Base-by-base conservation (phyloP, 1,140 invertebrate species). In the Radopholus similis region DNA sequence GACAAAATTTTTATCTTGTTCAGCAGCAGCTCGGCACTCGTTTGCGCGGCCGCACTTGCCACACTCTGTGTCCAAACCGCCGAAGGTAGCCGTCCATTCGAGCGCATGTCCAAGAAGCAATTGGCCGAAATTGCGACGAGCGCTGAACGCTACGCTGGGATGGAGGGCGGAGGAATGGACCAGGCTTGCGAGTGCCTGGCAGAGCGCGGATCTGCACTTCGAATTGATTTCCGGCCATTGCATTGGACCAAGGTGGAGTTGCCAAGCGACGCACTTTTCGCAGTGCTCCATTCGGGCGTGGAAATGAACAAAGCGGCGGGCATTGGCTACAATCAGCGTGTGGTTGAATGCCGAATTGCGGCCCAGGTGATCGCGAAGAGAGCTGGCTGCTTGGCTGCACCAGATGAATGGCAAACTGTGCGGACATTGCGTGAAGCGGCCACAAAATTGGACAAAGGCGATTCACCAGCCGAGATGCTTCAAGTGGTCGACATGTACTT, bases 1-100 rank as follows among this genome's bases (percentile, higher is more conserved):
- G 9, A 21, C 18, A 4, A 0, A 47, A 4, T 21, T 4, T 21
- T 51, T 51, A 3, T 21, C 4, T 42, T 59, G 42, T 86, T 99
- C 6, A 97, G 94, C 0, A 96, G 93, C 82, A 97, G 95, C 2
- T 96, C 93, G 84, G 95, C 95, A 21, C 84, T 99, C 38, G 95
- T 98, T 2, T 94, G 93, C 80, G 90, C 92, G 47, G 89, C 93
- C 9, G 89, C 91, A 34, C 83, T 98, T 21, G 87, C 90, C n/a
- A 89, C 89, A 38, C 84, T 89, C n/a, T 84, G 89, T 73, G 87
- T 88, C n/a, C 88, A 91, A 84, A 73, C 62, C 38, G 51, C 49
- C 21, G n/a, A 34, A 13, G 38, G 42, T 26, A n/a, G 38, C 28
- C 37, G 32, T 26, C 18, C 8, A 4, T 62, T 62, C 30, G 58